A percentile compares a stretch with the other conserved stretches of the same genome.
Conservation (phyloP, 2,888 invertebrate species). For the Drosophila pseudotalamancana region DNA sequence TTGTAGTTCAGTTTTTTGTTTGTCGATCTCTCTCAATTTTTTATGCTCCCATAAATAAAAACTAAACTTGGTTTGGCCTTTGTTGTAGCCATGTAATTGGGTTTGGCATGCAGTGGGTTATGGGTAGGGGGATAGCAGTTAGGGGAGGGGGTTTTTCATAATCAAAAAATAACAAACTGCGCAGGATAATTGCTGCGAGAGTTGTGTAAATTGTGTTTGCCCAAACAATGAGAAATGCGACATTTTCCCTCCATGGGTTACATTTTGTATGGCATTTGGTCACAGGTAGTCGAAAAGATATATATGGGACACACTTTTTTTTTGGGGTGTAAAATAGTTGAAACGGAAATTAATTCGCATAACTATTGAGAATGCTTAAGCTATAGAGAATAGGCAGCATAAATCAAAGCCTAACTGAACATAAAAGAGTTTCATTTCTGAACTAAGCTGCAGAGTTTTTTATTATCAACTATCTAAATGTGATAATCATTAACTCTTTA, state of each 20-base stretch:
- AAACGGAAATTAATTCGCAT: neutral
- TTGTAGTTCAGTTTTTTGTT: slow-evolving; percentile 41
- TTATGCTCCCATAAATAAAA: slow-evolving; percentile 65
- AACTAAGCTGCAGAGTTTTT: too few relatives aligned
- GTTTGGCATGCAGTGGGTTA: slow-evolving; percentile 57
- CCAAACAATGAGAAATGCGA: slow-evolving; percentile 56
- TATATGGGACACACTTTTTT: neutral
- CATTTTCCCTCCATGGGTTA: slow-evolving; percentile 9
- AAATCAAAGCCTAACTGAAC: neutral
- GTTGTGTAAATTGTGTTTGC: slow-evolving; percentile 71
- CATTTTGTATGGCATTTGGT: slow-evolving; percentile 2
- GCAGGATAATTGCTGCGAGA: slow-evolving; percentile 68
- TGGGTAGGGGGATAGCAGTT: neutral
- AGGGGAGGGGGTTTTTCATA: slow-evolving; percentile 38
- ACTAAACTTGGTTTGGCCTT: slow-evolving; percentile 57
- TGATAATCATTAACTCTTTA: too few relatives aligned
- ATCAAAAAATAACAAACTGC: slow-evolving; percentile 77
- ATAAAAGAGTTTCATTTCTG: too few relatives aligned
- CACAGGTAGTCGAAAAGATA: slow-evolving; percentile 9
- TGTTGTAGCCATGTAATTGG: slow-evolving; percentile 74
- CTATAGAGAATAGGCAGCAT: neutral
- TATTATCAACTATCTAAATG: too few relatives aligned
- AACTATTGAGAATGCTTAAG: neutral
- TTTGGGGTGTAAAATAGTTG: slow-evolving; percentile 7
- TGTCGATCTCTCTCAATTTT: slow-evolving; percentile 24